Base-by-base conservation (phyloP, 2,113 vertebrate genomes). In the Pygoscelis adeliae region DNA sequence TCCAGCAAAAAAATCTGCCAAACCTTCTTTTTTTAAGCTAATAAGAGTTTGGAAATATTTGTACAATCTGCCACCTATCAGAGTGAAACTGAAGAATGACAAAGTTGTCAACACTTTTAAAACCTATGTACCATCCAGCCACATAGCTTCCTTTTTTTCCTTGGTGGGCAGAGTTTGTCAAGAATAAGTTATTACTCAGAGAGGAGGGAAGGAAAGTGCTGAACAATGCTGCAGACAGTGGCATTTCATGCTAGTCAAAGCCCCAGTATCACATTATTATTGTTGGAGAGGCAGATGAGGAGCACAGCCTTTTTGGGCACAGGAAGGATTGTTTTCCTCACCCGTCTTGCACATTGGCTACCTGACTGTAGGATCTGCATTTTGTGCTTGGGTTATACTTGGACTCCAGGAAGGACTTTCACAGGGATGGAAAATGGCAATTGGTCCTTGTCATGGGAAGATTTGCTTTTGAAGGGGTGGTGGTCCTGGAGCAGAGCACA, bases 321-420 rank as follows among this genome's bases (percentile, higher is more conserved):
- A 56, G 23, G 34, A 80, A n/a, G 10, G 11, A 49, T 5, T 21
- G 13, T 47, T 52, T 12, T n/a, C 49, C 30, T 76, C 26, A 18
- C 14, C 20, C 0, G 0, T 17, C 30, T 52, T 65, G 86, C 27
- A 77, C 49, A 10, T 1, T 65, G 52, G 18, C 30, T 25, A 36
- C 11, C 30, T 76, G 22, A 34, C 5, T 27, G 2, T 11, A 40
- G 42, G 27, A 53, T 44, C 27, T 66, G 9, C 62, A 14, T 70
- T 80, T 77, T 4, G 58, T 61, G 17, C 40, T 77, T 32, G 42
- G 30, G 34, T 58, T 67, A 40, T 10, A 13, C 10, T 27, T 9
- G 10, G 23, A n/a, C 14, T 83, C 50, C 30, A 61, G 15, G 32
- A 13, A 77, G n/a, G 46, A 49, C 15, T 9, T 17, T 79, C 26